These are phyloP conservation scores for Vidua chalybeata DNA, from an alignment of 2,113 vertebrate species.

Conservation along the genomic window DNA sequence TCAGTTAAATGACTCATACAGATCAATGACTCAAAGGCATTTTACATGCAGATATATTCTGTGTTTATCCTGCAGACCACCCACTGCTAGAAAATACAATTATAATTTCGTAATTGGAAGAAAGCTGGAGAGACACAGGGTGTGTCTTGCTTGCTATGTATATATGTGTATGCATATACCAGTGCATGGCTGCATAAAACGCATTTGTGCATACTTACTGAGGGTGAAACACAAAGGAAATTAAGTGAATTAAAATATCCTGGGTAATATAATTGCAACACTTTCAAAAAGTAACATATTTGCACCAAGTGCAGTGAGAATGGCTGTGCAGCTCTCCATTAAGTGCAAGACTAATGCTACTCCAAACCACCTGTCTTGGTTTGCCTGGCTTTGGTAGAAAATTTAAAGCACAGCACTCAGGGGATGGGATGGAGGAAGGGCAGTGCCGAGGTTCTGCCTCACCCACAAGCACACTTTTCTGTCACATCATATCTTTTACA, in stretches of 20 bases:
- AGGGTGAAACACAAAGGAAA: background rate
- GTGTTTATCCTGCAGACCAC: conserved; percentile 56
- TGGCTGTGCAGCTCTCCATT: background rate
- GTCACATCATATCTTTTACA: background rate
- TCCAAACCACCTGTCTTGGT: background rate
- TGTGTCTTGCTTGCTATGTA: background rate
- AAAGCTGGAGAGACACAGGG: background rate
- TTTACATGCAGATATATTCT: conserved; percentile 48
- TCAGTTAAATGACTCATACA: conserved; percentile 6
- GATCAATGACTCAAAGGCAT: conserved; percentile 12
- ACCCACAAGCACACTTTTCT: background rate
- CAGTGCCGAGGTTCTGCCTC: background rate
- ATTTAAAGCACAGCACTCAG: background rate
- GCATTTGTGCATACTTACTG: background rate
- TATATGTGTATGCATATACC: no score
- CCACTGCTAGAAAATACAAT: conserved; percentile 21
- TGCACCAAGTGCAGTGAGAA: background rate
- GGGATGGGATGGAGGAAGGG: background rate
- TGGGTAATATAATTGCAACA: background rate
- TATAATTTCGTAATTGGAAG: conserved; percentile 28
- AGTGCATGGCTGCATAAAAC: background rate
- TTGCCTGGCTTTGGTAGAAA: background rate
- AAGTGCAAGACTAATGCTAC: background rate
- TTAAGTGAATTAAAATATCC: background rate
- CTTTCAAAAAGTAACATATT: background rate